Evolutionary conservation across 2,888 invertebrate species (phyloP).

Genomic region (Hyposoter didymator): DNA sequence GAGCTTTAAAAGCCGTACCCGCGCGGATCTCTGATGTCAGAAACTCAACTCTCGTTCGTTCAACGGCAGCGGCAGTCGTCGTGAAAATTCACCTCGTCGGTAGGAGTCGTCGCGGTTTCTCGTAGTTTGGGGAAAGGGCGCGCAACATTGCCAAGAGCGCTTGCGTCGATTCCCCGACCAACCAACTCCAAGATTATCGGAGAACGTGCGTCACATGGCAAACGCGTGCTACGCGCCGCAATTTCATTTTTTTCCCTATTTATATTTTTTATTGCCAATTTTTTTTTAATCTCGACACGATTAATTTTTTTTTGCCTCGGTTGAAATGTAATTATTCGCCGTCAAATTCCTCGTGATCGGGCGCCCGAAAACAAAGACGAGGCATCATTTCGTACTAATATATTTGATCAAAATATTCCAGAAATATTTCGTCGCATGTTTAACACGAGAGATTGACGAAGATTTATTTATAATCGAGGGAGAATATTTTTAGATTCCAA

Average conservation of each 20-base stretch:
- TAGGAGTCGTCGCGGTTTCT: slow-evolving; percentile 36
- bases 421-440: background rate
- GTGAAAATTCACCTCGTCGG: slow-evolving; percentile 35
- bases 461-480: slow-evolving; percentile 23
- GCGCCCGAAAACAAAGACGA: background rate
- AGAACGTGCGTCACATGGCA: slow-evolving; percentile 54
- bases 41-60: slow-evolving; percentile 47
- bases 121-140: slow-evolving; percentile 62
- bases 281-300: background rate
- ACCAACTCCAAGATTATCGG: slow-evolving; percentile 56
- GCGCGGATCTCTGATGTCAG: slow-evolving; percentile 28
- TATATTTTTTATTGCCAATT: background rate
- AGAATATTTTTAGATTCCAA: background rate
- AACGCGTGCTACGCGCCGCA: slow-evolving; percentile 41
- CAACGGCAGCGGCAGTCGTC: slow-evolving; percentile 24
- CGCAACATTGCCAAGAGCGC: slow-evolving; percentile 63
- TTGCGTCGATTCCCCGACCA: slow-evolving; percentile 67
- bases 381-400: background rate
- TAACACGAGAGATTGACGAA: background rate
- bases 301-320: background rate
- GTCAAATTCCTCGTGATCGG: background rate
- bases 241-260: background rate
- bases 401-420: background rate
- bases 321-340: background rate
- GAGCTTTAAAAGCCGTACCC: slow-evolving; percentile 53